A percentile compares a stretch with the other conserved stretches of the same genome.
These are phyloP conservation scores for Dasysyrphus tricinctus DNA, from an alignment of 2,888 invertebrate genomes.

Conservation along the genomic window DNA sequence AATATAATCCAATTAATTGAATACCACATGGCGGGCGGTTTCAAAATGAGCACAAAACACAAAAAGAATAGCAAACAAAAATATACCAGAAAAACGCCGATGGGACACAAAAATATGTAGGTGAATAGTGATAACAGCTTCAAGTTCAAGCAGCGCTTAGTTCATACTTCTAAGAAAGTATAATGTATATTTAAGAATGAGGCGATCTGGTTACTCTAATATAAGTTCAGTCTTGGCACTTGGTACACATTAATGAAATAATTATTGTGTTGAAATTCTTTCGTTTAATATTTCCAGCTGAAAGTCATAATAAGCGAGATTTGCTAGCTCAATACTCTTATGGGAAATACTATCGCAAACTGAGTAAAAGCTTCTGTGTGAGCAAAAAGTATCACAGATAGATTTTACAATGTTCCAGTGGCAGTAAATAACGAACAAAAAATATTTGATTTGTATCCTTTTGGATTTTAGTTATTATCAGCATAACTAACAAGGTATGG, in stretches of 20 bases:
- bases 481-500: too few species aligned
- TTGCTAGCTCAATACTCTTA: conserved; percentile 1
- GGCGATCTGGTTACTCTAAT: not conserved
- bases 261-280: conserved; percentile 7
- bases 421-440: not conserved
- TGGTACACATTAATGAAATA: not conserved
- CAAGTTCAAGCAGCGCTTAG: conserved; percentile 15
- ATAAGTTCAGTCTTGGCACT: not conserved
- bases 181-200: not conserved
- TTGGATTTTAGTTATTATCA: too few species aligned
- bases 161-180: not conserved
- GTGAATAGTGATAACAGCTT: conserved; percentile 36
- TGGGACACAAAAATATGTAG: conserved; percentile 10
- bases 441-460: too few species aligned
- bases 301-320: not conserved
- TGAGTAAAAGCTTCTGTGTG: not conserved
- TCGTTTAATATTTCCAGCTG: not conserved
- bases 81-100: conserved; percentile 27
- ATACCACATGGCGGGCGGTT: conserved; percentile 28
- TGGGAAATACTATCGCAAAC: not conserved
- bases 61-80: conserved; percentile 20
- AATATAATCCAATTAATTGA: conserved; percentile 70
- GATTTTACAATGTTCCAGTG: not conserved
- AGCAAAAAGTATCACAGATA: not conserved
- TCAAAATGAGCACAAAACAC: conserved; percentile 20